Base-by-base conservation (phyloP, 1,140 invertebrate species). In the Scaptodrosophila lebanonensis region DNA sequence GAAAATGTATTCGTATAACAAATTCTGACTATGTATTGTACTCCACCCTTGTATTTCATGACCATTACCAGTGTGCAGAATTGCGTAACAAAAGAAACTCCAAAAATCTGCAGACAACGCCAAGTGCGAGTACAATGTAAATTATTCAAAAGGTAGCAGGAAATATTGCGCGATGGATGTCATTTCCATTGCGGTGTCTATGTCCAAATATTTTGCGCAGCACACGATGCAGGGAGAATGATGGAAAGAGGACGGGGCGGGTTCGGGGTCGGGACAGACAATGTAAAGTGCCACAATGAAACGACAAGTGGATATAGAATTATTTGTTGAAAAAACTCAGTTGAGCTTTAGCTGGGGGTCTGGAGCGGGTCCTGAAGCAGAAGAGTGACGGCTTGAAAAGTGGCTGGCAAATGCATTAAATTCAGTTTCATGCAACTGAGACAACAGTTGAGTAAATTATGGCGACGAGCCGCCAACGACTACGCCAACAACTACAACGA, bases 371-470 rank as follows among this genome's bases (percentile, higher is more conserved):
- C n/a, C n/a, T n/a, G 15, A 40, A 30, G 35, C 22, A 32, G 35
- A 44, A 17, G 36, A 50, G 16, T 35, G 51, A 40, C 13, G 35
- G 39, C 38, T 51, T 68, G 54, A 73, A 79, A 77, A 79, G 73
- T 68, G 73, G 54, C 75, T 66, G 49, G 68, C 22, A 52, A 77
- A 77, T 69, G 73, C 73, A 77, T 77, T 79, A 77, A 77, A 77
- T 77, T 77, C 73, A 77, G 73, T 77, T 77, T 68, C 73, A 62
- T 77, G 73, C 73, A 79, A 77, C 73, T 77, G 73, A 77, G 73
- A 77, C 73, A 77, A 79, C 73, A 72, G 73, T 77, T 77, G 73
- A 77, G 73, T 77, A 77, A 77, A 77, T 77, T 77, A 77, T 77
- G 73, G 73, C 73, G 57, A 79, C 64, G 59, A 68, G 64, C 58